These are phyloP conservation scores for Camelus dromedarius DNA, from an alignment of 2,113 vertebrate genomes.

Conservation along the genomic window DNA sequence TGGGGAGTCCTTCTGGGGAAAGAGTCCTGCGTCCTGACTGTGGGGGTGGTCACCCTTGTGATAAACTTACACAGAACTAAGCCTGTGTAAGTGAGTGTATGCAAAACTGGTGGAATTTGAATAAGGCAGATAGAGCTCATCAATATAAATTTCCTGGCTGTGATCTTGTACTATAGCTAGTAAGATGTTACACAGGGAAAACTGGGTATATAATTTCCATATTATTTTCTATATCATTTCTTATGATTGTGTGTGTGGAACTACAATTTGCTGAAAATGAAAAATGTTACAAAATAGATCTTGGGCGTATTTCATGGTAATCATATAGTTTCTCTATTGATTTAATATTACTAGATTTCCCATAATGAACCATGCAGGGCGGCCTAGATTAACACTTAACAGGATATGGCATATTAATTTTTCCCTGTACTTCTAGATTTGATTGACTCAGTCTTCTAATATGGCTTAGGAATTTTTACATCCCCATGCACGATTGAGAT, in stretches of 20 bases:
- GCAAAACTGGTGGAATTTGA: background rate
- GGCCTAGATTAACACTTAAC: background rate
- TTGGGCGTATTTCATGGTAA: background rate
- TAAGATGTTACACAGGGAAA: background rate
- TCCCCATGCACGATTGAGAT: background rate
- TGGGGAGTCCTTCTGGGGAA: too few relatives aligned
- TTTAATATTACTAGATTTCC: background rate
- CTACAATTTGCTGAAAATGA: background rate
- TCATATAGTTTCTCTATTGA: background rate
- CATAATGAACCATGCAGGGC: background rate
- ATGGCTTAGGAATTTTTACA: background rate
- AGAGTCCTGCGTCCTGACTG: background rate
- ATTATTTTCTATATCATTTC: background rate
- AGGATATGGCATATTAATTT: background rate
- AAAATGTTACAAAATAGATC: background rate
- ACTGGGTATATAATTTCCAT: background rate
- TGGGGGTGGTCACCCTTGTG: fast-evolving
- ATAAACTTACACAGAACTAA: background rate
- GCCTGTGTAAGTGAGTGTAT: background rate
- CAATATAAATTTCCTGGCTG: background rate
- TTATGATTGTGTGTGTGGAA: background rate
- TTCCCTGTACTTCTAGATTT: background rate
- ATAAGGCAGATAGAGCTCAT: background rate
- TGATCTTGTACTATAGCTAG: background rate
- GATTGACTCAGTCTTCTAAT: background rate